Base-by-base conservation (phyloP, 1,140 invertebrate species). In the Eufriesea mexicana region DNA sequence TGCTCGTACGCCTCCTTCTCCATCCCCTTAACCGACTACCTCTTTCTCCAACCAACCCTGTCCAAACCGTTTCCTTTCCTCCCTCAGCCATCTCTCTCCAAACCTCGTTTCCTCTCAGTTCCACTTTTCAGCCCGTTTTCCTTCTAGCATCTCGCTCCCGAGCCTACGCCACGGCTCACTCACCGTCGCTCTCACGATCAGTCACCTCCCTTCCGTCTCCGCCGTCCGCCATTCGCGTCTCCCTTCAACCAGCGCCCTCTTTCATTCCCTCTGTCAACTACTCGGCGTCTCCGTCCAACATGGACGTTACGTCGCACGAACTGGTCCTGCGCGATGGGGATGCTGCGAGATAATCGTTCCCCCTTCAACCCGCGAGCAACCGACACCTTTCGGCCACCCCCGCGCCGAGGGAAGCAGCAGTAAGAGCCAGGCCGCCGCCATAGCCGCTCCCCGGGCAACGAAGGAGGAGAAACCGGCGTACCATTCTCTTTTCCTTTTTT, bases 351-450 rank as follows among this genome's bases (percentile, higher is more conserved):
- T 87, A 86, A 90, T 79, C 83, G 76, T 80, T 64, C 70, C 83
- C 82, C 70, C 80, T 80, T 85, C 61, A 6, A 57, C 79, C 79
- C 78, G 64, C 87, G 35, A 77, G 67, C 85, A 79, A 45, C 86
- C 82, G 84, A 81, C 84, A 84, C 89, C 67, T 83, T 57, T 76
- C 73, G 70, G 85, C 75, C 81, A 73, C 84, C 86, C 82, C 84
- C 86, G 79, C 70, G 20, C 83, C 79, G 79, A 86, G 88, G 84
- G 84, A 89, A 90, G 86, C 85, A 91, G 85, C 90, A 94, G 93
- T 94, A 92, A 91, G 93, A 92, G 92, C 92, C 90, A 93, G 90
- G 92, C 93, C 86, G 91, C 92, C 92, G 92, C 93, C 92, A 93
- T 93, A 93, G 93, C 92, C 92, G 92, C 92, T 93, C 90, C 91